Base-by-base conservation (phyloP, 2,797 vertebrate species). In the Coreius guichenoti region DNA sequence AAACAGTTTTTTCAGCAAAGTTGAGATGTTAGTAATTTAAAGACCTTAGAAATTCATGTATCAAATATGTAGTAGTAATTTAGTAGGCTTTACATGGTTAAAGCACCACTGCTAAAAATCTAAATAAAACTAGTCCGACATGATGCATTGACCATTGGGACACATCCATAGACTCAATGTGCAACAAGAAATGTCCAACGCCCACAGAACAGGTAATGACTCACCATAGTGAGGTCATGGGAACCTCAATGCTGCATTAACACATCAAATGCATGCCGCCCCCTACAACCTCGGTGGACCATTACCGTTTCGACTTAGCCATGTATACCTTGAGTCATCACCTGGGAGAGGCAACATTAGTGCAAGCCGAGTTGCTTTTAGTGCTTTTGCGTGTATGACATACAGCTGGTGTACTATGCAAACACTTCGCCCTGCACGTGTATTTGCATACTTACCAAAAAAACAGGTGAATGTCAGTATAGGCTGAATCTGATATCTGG, bases 241-340 rank as follows among this genome's bases (percentile, higher is more conserved):
- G 73, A 78, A 75, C 65, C 69, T 78, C 73, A 33, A n/a, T 45
- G 39, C 43, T 76, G 49, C 69, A 61, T 77, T 83, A 88, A 73
- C 69, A 77, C 26, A 36, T 80, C 83, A 81, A 88, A 56, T 29
- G 31, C 81, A 80, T 61, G 70, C 77, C 56, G 54, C 47, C 51
- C 63, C 29, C 68, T 76, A 72, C 21, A 73, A 78, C 86, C 82
- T 74, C 84, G 78, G 54, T 9, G 84, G 69, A 86, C 81, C 75
- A 76, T 86, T 82, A 86, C 43, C 12, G 36, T 58, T 69, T 80
- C 31, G 45, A 74, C 58, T 63, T 56, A 54, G 84, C 31, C 86
- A 13, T 70, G 82, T 75, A 84, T 80, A 73, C 61, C 61, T 49
- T 80, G 85, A 88, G 80, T 87, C 89, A 89, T 70, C 87, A 56